Percentiles rank a stretch among this genome's conserved stretches.
These are phyloP conservation scores for Ametastegia equiseti DNA, from an alignment of 2,888 invertebrate genomes.

Conservation along the genomic window DNA sequence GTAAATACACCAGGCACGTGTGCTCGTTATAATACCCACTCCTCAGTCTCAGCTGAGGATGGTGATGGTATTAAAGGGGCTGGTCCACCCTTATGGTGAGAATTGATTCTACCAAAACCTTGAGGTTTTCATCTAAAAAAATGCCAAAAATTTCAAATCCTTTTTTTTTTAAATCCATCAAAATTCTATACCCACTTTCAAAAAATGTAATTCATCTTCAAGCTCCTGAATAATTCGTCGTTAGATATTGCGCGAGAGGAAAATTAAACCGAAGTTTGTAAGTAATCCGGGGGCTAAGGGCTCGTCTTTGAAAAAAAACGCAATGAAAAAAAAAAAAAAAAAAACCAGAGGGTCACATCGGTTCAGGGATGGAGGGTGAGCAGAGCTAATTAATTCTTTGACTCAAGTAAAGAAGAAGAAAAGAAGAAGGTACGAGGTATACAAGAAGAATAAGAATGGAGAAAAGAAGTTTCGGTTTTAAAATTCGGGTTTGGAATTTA, in stretches of 20 bases:
- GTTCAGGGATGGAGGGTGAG: too few relatives aligned
- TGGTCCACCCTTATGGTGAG: too few relatives aligned
- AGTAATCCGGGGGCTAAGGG: neutral
- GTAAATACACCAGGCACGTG: conserved; percentile 11
- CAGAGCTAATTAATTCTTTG: conserved; percentile 22
- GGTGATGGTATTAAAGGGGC: neutral
- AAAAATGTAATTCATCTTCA: too few relatives aligned
- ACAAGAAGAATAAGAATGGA: neutral
- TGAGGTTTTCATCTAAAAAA: too few relatives aligned
- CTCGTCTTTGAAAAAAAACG: neutral
- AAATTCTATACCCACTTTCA: too few relatives aligned
- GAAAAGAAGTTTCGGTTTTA: neutral
- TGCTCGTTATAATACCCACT: conserved; percentile 3
- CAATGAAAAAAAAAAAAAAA: neutral
- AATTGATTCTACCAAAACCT: too few relatives aligned
- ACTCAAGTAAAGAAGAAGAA: neutral
- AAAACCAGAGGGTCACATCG: neutral
- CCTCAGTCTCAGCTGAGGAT: too few relatives aligned
- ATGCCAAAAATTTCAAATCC: too few relatives aligned
- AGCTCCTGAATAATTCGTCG: too few relatives aligned
- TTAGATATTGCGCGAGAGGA: neutral
- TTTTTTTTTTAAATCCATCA: too few relatives aligned
- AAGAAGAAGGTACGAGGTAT: neutral
- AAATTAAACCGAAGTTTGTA: neutral
- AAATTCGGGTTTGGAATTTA: conserved; percentile 14